Conservation (phyloP, 2,797 vertebrate species). For the Sebastes alutus region DNA sequence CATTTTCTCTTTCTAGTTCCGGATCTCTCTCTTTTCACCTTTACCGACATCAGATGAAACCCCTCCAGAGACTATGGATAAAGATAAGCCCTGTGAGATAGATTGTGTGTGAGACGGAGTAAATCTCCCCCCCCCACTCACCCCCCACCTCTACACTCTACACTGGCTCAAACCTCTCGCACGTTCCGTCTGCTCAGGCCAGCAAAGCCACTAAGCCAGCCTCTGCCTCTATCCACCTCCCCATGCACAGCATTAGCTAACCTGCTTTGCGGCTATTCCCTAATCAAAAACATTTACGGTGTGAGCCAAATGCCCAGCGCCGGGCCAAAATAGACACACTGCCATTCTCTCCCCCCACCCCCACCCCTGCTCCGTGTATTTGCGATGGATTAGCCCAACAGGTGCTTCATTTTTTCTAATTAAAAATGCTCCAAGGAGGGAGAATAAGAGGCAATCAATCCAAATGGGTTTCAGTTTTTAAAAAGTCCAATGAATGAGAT, state of each 20-base stretch:
- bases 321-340: constrained; percentile 39
- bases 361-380: constrained; percentile 4
- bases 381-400: constrained; percentile 69
- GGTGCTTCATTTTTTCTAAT: constrained; percentile 69
- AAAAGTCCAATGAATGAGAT: neutral
- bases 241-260: constrained; percentile 55
- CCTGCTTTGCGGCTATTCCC: constrained; percentile 58
- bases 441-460: neutral
- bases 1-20: constrained; percentile 20
- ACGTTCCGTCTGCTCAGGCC: constrained; percentile 55
- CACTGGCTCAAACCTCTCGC: constrained; percentile 56
- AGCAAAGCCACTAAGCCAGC: constrained; percentile 68
- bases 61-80: constrained; percentile 58
- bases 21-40: constrained; percentile 38
- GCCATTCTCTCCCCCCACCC: neutral
- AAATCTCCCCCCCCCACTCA: constrained; percentile 37
- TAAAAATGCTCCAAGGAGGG: neutral
- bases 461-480: constrained; percentile 19
- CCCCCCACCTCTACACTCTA: neutral
- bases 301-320: constrained; percentile 37
- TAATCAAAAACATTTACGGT: constrained; percentile 69
- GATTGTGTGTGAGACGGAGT: constrained; percentile 48
- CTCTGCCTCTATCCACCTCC: constrained; percentile 43
- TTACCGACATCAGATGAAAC: constrained; percentile 52
- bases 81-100: constrained; percentile 65